Evolutionary conservation across 1,140 invertebrate species (phyloP).

Genomic region (Hycleus cichorii): DNA sequence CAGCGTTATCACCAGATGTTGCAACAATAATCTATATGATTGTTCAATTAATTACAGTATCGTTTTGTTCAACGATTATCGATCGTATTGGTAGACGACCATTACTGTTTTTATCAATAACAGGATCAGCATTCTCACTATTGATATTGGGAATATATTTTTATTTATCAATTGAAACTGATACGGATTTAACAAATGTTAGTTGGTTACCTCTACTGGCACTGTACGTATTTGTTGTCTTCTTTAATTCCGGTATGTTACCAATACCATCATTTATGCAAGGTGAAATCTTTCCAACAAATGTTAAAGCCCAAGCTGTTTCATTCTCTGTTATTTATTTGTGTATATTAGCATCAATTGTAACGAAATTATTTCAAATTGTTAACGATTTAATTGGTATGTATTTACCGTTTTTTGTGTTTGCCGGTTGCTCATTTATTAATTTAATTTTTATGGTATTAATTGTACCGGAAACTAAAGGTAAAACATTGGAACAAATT

Average conservation of each 20-base stretch:
- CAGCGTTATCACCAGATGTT: slow-evolving; percentile 30
- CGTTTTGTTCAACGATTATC: slow-evolving; percentile 56
- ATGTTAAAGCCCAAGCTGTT: slow-evolving; percentile 5
- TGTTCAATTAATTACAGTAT: slow-evolving; percentile 58
- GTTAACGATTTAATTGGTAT: not conserved
- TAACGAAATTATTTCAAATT: slow-evolving; percentile 1
- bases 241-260: slow-evolving; percentile 60
- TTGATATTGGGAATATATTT: slow-evolving; percentile 54
- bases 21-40: slow-evolving; percentile 53
- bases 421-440: not conserved
- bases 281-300: slow-evolving; percentile 10
- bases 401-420: slow-evolving; percentile 6
- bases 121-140: slow-evolving; percentile 48
- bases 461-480: slow-evolving; percentile 12
- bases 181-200: slow-evolving; percentile 23
- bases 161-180: slow-evolving; percentile 43
- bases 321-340: slow-evolving; percentile 4
- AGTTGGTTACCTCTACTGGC: slow-evolving; percentile 51
- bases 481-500: slow-evolving; percentile 7
- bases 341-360: not conserved
- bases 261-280: slow-evolving; percentile 61
- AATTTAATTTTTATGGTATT: slow-evolving; percentile 2
- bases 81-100: slow-evolving; percentile 65
- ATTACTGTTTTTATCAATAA: slow-evolving; percentile 55
- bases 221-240: slow-evolving; percentile 62